phyloP scores from a whole-genome alignment of 37 sponge, comb jelly and placozoan genomes.

The Ephydatia muelleri region DNA sequence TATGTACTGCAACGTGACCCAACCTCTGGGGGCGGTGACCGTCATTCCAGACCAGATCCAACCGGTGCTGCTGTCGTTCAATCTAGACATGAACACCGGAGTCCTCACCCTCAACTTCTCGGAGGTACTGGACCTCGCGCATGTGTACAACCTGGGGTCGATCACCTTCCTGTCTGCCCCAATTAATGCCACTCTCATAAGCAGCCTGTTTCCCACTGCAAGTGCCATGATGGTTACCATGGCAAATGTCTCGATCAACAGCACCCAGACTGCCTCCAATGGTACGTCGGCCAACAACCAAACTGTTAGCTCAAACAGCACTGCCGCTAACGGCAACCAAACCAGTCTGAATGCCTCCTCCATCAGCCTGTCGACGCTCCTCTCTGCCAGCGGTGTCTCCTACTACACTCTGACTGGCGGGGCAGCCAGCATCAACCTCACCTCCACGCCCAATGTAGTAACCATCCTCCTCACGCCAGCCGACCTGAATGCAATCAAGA shows the following conservation, averaged over 20 bases:
- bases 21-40: constrained; percentile 23
- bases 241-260: neutral
- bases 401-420: constrained; percentile 67
- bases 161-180: constrained; percentile 59
- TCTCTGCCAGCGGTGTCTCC: neutral
- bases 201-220: neutral
- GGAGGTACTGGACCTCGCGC: constrained; percentile 54
- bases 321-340: neutral
- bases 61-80: constrained; percentile 65
- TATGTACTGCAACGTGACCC: constrained; percentile 57
- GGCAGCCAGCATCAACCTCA: constrained; percentile 5
- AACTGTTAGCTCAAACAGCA: neutral
- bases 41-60: constrained; percentile 55
- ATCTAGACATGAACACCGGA: constrained; percentile 52
- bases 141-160: neutral
- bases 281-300: neutral
- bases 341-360: neutral
- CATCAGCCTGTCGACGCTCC: neutral
- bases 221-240: neutral
- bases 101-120: constrained; percentile 72
- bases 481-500: constrained; percentile 78
- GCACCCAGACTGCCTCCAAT: constrained; percentile 11
- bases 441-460: constrained; percentile 47
- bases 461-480: constrained; percentile 37
- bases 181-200: neutral